Evolutionary conservation across 2,797 vertebrate genomes (phyloP).

Genomic region (Ciconia nigra): DNA sequence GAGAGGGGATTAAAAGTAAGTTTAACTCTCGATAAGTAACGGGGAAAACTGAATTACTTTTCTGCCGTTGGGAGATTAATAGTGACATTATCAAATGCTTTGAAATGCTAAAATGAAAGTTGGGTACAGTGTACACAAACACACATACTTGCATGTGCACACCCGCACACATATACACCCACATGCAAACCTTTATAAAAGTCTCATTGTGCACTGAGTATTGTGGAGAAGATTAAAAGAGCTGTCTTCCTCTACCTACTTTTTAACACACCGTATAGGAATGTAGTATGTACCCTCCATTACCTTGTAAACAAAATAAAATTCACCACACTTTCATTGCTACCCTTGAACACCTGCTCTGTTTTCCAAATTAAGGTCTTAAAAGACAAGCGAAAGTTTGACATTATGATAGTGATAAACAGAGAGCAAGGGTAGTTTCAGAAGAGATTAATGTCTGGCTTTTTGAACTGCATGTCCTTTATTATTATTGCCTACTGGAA

Average conservation of each 20-base stretch:
- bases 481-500: not conserved
- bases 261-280: not conserved
- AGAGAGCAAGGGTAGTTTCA: not conserved
- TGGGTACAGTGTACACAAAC: not conserved
- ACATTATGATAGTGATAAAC: not conserved
- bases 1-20: not conserved
- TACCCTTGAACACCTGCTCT: not conserved
- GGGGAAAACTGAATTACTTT: not conserved
- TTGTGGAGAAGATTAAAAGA: not conserved
- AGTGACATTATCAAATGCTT: not conserved
- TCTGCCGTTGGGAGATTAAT: not conserved
- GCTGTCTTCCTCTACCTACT: not conserved
- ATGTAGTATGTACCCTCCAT: not conserved
- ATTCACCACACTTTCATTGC: not conserved
- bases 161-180: too few relatives aligned
- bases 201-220: not conserved
- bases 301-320: not conserved
- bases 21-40: not conserved
- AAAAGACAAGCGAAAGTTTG: not conserved
- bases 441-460: not conserved
- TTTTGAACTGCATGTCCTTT: not conserved
- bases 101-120: not conserved
- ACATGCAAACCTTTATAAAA: not conserved
- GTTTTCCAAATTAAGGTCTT: not conserved
- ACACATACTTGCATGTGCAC: rapidly evolving